A percentile compares a stretch with the other conserved stretches of the same genome.
Conservation (phyloP, 2,113 vertebrate species). For the Salminus brasiliensis region DNA sequence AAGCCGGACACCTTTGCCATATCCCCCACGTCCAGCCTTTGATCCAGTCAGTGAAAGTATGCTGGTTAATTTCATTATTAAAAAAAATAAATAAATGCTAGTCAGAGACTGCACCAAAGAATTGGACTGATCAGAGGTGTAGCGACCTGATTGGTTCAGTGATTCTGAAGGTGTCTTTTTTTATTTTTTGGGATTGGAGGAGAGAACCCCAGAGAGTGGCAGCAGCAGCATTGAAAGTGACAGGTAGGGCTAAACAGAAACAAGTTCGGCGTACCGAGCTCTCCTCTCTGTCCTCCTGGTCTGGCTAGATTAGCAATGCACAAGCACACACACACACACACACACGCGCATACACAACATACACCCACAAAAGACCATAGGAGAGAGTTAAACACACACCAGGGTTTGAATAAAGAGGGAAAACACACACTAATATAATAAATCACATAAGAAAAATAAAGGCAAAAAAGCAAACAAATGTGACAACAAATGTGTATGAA, state of each 20-base stretch:
- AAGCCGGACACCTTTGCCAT: not conserved
- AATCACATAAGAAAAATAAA: conserved; percentile 22
- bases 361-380: conserved; percentile 48
- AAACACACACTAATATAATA: conserved; percentile 35
- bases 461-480: conserved; percentile 41
- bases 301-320: conserved; percentile 80
- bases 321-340: conserved; percentile 36
- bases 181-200: not conserved
- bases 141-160: not conserved
- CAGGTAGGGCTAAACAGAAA: conserved; percentile 54
- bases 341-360: conserved; percentile 41
- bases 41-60: conserved; percentile 15
- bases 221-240: conserved; percentile 44
- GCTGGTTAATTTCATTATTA: not conserved
- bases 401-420: conserved; percentile 41
- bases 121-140: not conserved
- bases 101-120: conserved; percentile 1
- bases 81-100: not conserved
- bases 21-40: not conserved
- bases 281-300: conserved; percentile 81
- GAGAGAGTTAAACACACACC: conserved; percentile 65
- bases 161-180: conserved; percentile 13
- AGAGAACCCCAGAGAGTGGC: conserved; percentile 13
- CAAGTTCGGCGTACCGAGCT: conserved; percentile 83
- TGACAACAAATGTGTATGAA: conserved; percentile 41